Conservation (phyloP, 2,113 vertebrate genomes). For the Catharus minimus region DNA sequence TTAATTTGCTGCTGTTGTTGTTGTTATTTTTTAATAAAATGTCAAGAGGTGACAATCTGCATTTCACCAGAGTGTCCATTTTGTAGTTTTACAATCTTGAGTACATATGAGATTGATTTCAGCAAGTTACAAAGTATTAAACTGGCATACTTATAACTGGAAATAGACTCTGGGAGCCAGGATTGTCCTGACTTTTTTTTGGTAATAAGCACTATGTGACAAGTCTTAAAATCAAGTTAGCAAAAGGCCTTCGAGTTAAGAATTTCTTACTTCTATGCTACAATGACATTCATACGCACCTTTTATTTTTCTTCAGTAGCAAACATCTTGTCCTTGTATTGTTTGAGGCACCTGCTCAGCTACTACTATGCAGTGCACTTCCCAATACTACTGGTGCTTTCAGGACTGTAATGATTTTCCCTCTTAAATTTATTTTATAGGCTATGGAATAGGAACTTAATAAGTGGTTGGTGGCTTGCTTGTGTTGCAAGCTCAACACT, state of each 20-base stretch:
- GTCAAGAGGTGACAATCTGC: background rate
- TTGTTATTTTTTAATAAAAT: background rate
- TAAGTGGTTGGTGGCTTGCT: background rate
- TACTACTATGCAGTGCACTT: background rate
- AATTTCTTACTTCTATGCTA: background rate
- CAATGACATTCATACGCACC: background rate
- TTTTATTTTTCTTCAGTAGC: background rate
- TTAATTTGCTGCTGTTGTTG: too few species aligned
- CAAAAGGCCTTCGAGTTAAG: background rate
- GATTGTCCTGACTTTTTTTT: background rate
- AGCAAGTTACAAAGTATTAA: background rate
- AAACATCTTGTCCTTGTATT: background rate
- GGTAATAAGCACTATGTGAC: background rate
- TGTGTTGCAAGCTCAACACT: background rate
- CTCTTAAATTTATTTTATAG: background rate
- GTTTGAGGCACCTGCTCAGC: fast-evolving
- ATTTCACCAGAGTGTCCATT: background rate
- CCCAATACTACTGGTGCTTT: fast-evolving
- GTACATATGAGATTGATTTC: background rate
- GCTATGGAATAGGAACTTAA: background rate
- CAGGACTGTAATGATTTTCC: background rate
- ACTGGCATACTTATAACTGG: background rate
- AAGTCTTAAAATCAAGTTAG: background rate
- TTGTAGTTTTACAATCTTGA: background rate
- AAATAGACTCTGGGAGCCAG: background rate